Percentiles rank a stretch among this genome's conserved stretches.
These are phyloP conservation scores for Zosterops pallidus DNA, from an alignment of 2,113 vertebrate species.

Conservation along the genomic window DNA sequence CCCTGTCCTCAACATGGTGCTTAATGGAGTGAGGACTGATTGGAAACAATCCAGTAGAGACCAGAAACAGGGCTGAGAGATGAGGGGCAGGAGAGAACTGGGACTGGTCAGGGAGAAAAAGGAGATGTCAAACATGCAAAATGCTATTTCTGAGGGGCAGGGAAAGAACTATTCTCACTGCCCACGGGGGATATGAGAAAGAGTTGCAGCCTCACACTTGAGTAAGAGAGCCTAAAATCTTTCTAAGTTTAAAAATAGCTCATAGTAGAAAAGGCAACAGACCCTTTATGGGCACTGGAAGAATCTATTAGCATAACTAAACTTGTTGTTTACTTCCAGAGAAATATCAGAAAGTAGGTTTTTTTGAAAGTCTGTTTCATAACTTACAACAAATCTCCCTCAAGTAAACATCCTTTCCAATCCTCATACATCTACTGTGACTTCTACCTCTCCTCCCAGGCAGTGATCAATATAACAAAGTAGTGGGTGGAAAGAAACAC, in stretches of 20 bases:
- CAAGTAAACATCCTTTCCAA: constrained; percentile 25
- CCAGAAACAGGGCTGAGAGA: background rate
- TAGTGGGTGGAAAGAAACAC: constrained; percentile 24
- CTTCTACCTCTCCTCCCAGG: constrained; percentile 20
- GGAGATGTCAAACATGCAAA: background rate
- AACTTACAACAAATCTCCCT: background rate
- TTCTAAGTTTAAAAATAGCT: background rate
- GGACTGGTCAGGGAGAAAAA: background rate
- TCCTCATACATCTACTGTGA: background rate
- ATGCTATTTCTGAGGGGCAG: background rate
- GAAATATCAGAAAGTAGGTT: background rate
- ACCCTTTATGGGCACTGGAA: background rate
- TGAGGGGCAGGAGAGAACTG: background rate
- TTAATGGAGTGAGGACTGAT: background rate
- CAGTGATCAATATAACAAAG: constrained; percentile 27
- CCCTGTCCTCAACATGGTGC: background rate
- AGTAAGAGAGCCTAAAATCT: background rate
- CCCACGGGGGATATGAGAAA: background rate
- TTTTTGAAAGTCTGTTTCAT: background rate
- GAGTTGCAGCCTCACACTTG: background rate
- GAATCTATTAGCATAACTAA: background rate
- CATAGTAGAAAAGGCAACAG: background rate
- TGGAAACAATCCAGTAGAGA: background rate
- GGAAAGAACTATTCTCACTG: background rate
- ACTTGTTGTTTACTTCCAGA: constrained; percentile 22